Conservation (phyloP, 37 sponge, comb jelly and placozoan species). For the Ianthella basta region DNA sequence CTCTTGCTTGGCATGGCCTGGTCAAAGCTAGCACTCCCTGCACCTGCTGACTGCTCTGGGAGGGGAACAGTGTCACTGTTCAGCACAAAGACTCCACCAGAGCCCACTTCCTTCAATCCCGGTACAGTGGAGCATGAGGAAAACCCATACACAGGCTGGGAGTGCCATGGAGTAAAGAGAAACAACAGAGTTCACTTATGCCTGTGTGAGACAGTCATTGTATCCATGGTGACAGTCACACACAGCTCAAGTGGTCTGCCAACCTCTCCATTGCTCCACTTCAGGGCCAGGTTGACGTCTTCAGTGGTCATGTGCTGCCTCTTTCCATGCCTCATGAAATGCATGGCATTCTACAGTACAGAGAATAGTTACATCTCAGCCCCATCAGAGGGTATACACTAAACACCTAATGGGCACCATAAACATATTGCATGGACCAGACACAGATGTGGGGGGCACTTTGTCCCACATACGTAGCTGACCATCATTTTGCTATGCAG, state of each 20-base stretch:
- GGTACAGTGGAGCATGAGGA: background rate
- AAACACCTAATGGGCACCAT: background rate
- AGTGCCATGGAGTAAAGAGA: too few relatives aligned
- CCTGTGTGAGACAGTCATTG: background rate
- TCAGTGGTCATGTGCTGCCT: constrained; percentile 47
- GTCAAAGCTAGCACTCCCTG: too few relatives aligned
- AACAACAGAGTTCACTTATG: background rate
- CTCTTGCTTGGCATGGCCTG: too few relatives aligned
- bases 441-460: too few relatives aligned
- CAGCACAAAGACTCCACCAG: background rate
- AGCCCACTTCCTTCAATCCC: background rate
- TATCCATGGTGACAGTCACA: background rate
- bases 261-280: constrained; percentile 78
- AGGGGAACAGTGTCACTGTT: too few relatives aligned
- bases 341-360: constrained; percentile 54
- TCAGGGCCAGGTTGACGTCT: constrained; percentile 71
- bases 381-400: background rate
- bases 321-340: constrained; percentile 74
- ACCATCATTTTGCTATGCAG: too few relatives aligned
- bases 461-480: too few relatives aligned
- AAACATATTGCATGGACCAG: background rate
- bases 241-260: background rate
- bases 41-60: too few relatives aligned
- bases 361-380: background rate
- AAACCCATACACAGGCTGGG: constrained; percentile 17